Percentiles rank a stretch among this genome's conserved stretches.
Conservation (phyloP, 2,888 invertebrate genomes). For the Aleiodes testaceus region DNA sequence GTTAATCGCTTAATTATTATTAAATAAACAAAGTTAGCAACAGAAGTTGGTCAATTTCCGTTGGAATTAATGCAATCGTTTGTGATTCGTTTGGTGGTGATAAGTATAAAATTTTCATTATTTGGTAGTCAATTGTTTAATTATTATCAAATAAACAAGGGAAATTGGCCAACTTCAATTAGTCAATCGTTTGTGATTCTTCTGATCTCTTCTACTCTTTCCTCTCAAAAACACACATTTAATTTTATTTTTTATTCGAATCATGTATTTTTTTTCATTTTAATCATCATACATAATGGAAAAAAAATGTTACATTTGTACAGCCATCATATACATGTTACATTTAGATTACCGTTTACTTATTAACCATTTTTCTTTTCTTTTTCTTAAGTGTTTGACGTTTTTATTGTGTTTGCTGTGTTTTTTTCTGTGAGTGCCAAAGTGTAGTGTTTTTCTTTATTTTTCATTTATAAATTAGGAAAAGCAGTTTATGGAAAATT, state of each 20-base stretch:
- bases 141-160: no score
- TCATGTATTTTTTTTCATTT: conserved; percentile 53
- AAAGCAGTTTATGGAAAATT: conserved; percentile 19
- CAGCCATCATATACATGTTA: conserved; percentile 74
- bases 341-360: conserved; percentile 71
- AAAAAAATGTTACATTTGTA: conserved; percentile 75
- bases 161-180: no score
- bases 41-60: no score
- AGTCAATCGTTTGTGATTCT: no score
- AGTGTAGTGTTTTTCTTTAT: conserved; percentile 53
- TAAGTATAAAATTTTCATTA: no score
- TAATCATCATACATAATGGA: conserved; percentile 70
- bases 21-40: no score
- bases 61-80: no score
- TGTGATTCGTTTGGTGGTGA: no score
- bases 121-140: no score
- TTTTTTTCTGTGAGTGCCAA: conserved; percentile 52
- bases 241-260: conserved; percentile 49
- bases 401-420: conserved; percentile 51
- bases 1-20: no score
- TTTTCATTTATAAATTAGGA: conserved; percentile 34
- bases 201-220: no score
- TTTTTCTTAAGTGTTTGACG: conserved; percentile 41
- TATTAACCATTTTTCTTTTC: conserved; percentile 61
- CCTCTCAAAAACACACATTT: conserved; percentile 47